Base-by-base conservation (phyloP, 2,113 vertebrate genomes). In the Coracopsis vasa region DNA sequence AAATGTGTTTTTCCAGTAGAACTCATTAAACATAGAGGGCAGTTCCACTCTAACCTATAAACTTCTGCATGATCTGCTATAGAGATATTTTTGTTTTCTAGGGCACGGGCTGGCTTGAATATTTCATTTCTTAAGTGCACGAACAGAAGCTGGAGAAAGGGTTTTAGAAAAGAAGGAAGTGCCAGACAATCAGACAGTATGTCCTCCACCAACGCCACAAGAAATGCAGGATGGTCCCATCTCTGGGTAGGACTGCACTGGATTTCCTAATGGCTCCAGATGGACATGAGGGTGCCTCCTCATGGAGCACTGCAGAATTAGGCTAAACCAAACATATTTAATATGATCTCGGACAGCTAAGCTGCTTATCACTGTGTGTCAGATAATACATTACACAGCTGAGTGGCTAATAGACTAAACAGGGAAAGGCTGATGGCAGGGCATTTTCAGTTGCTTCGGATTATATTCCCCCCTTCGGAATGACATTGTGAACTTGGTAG, bases 1-100 rank as follows among this genome's bases (percentile, higher is more conserved):
- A 70, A 80, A 67, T 10, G 16, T 47, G 14, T 20, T 86, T 95
- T 92, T 69, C n/a, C 35, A 78, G 35, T n/a, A 74, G 60, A 80
- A 23, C 13, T 64, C 58, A 39, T 45, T 92, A 80, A 84, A 86
- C 0, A 29, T 10, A 39, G 3, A 73, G 29, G 77, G 72, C 51
- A 51, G 48, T 54, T 95, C 74, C 60, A 25, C 62, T 66, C 70
- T 72, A 91, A 92, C 77, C 72, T 61, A 60, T 47, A 86, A 94
- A 91, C 39, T 92, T 81, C 61, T 96, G 77, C 65, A 86, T 93
- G 83, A 89, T 86, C 64, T 75, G 44, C 11, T 2, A 51, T 2
- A 69, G 35, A 19, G 90, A 88, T 97, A 96, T 94, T 95, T 95
- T 91, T 94, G 62, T 89, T 96, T 96, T 95, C 94, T 96, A 94